Evolutionary conservation across 2,888 invertebrate genomes (phyloP), one percentile per base, ranked within the genome.

Genomic region (Julus scandinavius): DNA sequence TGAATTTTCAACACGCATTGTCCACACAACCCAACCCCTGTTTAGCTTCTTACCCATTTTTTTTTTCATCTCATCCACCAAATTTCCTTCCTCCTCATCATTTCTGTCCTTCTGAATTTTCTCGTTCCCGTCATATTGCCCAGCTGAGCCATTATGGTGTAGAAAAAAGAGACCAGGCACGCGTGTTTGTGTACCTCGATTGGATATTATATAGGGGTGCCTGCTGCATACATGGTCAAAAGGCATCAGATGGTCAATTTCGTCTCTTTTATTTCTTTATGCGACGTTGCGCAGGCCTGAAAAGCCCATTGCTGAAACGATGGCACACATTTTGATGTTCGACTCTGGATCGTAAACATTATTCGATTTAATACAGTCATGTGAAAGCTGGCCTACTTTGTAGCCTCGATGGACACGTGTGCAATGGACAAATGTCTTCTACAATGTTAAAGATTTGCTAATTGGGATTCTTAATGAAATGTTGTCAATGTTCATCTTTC

Each of bases 161-260:
- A 72, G 29, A 45, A 72, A 72, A 72, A 72, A 29, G 29, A 29
- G 72, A 11, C 29, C 72, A 72, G 72, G 72, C 72, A 72, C 72
- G 29, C 72, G 72, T n/a, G 72, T 72, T 72, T 72, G 72, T 72
- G 72, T 72, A 29, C 58, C 58, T n/a, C 58, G 58, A 63, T n/a
- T 63, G 58, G 58, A 72, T 29, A 72, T 72, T 72, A 29, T n/a
- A 29, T 72, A 29, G 72, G 72, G 72, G 72, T 11, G 72, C 72
- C 72, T 72, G 72, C 72, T 72, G 72, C 29, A 72, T 11, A 7
- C 29, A 72, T 72, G 29, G 72, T 72, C 72, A 72, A 29, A 72
- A 72, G 72, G 72, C 72, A 72, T 72, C 72, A 72, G 72, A 72
- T 72, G 72, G 72, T 72, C 72, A 72, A 72, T 72, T 72, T 72